Evolutionary conservation across 2,797 vertebrate species (phyloP).

Genomic region (Scolopax bukidnonensis): DNA sequence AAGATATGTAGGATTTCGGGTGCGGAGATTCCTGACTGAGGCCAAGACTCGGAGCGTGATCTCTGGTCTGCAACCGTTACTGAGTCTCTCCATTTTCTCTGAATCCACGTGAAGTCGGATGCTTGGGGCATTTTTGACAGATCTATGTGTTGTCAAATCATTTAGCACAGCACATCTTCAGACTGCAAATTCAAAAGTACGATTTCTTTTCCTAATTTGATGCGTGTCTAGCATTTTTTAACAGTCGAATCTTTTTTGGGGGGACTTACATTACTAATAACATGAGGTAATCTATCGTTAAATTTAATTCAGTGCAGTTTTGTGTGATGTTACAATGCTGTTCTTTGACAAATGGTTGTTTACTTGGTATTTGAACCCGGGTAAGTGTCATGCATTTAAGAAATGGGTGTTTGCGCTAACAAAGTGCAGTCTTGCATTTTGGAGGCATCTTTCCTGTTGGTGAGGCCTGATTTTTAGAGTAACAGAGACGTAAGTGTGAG

Average conservation of each 20-base stretch:
- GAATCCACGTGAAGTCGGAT: rapidly evolving
- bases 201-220: not conserved
- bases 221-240: not conserved
- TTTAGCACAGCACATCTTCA: not conserved
- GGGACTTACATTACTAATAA: not conserved
- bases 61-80: not conserved
- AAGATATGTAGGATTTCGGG: not conserved
- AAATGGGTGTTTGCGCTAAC: not conserved
- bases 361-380: not conserved
- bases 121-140: not conserved
- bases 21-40: not conserved
- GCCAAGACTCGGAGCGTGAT: not conserved
- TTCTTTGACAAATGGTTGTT: not conserved
- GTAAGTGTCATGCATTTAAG: not conserved
- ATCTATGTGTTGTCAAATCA: rapidly evolving
- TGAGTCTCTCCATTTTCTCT: not conserved
- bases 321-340: not conserved
- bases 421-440: not conserved
- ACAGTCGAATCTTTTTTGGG: not conserved
- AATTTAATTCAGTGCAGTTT: not conserved
- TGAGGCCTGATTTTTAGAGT: not conserved
- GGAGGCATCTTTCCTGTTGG: not conserved
- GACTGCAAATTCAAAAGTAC: not conserved
- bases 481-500: not conserved
- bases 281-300: not conserved